Percentiles rank a stretch among this genome's conserved stretches.
Conservation (phyloP, 2,797 vertebrate genomes). For the Danio aesculapii region DNA sequence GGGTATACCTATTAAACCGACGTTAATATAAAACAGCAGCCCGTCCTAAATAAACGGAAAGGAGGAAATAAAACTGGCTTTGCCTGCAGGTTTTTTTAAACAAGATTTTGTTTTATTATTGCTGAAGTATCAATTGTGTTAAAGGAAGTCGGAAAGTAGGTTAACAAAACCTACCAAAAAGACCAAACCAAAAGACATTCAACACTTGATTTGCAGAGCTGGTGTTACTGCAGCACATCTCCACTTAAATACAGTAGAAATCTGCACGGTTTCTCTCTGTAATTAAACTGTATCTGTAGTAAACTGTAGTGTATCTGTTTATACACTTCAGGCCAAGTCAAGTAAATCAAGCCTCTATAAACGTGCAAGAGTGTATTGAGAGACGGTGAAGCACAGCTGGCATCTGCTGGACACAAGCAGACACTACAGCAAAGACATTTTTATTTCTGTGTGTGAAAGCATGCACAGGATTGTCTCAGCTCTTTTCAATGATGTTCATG, state of each 20-base stretch:
- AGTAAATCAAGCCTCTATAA: not conserved
- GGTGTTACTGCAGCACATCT: not conserved
- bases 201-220: not conserved
- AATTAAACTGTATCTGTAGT: no score
- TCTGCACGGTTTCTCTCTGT: not conserved
- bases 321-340: slow-evolving; percentile 5
- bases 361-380: no score
- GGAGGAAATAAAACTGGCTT: not conserved
- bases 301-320: no score
- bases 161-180: slow-evolving; percentile 25
- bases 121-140: not conserved
- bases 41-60: not conserved
- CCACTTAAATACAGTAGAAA: slow-evolving; percentile 4
- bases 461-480: no score
- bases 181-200: no score
- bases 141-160: not conserved
- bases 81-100: not conserved
- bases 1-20: not conserved
- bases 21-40: not conserved
- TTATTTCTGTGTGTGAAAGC: no score
- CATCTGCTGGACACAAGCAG: slow-evolving; percentile 24
- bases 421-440: not conserved
- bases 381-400: not conserved
- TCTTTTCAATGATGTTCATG: not conserved
- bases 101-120: not conserved